phyloP scores from a whole-genome alignment of 2,797 vertebrate genomes.

The Premnoplex brunnescens region DNA sequence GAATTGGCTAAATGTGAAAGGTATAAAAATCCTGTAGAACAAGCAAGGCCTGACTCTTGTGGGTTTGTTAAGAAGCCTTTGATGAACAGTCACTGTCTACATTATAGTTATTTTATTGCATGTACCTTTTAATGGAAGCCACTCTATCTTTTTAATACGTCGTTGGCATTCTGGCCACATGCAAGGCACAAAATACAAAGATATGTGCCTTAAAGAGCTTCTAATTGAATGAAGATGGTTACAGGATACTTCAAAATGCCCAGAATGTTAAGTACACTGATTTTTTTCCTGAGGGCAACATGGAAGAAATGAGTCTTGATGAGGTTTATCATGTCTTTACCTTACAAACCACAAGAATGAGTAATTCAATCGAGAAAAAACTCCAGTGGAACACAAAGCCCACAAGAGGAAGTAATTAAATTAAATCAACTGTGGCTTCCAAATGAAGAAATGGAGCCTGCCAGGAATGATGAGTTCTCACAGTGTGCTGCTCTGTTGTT shows the following conservation, averaged over 20 bases:
- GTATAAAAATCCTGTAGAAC: background rate
- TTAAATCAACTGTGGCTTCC: background rate
- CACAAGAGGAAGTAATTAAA: conserved; percentile 50
- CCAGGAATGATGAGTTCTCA: background rate
- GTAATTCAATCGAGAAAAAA: background rate
- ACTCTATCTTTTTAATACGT: background rate
- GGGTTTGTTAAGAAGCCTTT: background rate
- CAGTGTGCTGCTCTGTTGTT: background rate
- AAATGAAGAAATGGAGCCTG: background rate
- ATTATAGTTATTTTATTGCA: background rate
- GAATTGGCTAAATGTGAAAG: background rate
- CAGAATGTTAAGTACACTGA: background rate
- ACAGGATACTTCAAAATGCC: background rate
- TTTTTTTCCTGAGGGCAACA: background rate
- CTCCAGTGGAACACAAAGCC: conserved; percentile 14
- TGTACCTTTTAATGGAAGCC: background rate
- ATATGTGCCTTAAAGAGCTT: background rate
- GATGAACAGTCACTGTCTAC: background rate
- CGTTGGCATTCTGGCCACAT: background rate
- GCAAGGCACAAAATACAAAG: background rate
- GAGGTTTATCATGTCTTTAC: background rate
- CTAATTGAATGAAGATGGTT: background rate
- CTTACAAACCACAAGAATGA: conserved; percentile 24
- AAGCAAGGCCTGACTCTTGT: background rate
- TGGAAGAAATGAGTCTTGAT: background rate